Evolutionary conservation across 2,113 vertebrate genomes (phyloP), one percentile per base, ranked within the genome.

Genomic region (Tenebrosternarchus preto): DNA sequence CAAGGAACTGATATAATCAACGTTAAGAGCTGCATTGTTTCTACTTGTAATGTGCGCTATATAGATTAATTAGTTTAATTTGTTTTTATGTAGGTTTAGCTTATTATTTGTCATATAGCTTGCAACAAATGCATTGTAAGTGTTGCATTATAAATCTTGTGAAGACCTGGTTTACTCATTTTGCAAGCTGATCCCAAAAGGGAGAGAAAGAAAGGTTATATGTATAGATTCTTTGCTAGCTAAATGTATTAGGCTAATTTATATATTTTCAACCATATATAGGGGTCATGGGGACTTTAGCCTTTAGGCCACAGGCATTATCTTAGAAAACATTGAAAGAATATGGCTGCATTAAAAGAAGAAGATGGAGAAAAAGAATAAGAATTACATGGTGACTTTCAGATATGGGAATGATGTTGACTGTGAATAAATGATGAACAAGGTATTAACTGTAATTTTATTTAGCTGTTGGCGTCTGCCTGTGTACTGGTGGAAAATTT

Each of bases 181-280:
- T 79, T 31, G 36, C 31, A n/a, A 4, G 57, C 24, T 61, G 33
- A 39, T 72, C 43, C 68, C 69, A 63, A 20, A 68, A 72, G 56
- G 29, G 33, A 39, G 8, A 55, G 20, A 11, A 43, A 19, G 68
- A 59, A 79, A 72, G 68, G 68, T 63, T 72, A 20, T 29, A 43
- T 33, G 56, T 63, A 68, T 80, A 69, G 81, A 27, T 78, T 78
- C 29, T 29, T 25, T 17, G 0, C 17, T 25, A 20, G 53, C 60
- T 9, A 53, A 3, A 33, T 31, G 75, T 75, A 77, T 82, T 78
- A 33, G 20, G 12, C 29, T 78, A 77, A 82, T 73, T 73, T 59
- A 66, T 36, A 36, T 73, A 59, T 78, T 68, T 74, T 72, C 77
- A 55, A 70, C 25, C 57, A 72, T 68, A 25, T 80, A 29, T 69